Evolutionary conservation across 2,888 invertebrate genomes (phyloP).

Genomic region (Drosophila buzzatii): DNA sequence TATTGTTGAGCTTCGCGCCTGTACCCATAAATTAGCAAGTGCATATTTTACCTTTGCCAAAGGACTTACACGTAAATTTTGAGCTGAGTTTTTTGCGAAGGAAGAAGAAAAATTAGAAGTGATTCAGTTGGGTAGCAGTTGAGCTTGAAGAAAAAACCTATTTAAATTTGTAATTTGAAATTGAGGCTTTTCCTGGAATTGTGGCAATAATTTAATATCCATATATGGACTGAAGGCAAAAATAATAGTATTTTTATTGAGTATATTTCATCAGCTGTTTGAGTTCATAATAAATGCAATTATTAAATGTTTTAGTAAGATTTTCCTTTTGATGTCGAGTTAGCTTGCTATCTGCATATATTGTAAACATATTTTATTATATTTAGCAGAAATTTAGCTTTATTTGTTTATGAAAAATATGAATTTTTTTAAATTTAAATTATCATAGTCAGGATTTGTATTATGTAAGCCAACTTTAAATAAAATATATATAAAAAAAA

Average conservation of each 20-base stretch:
- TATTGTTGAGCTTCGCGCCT: slow-evolving; percentile 52
- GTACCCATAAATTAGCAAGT: slow-evolving; percentile 45
- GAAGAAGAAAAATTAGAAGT: background rate
- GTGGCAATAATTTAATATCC: background rate
- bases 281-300: background rate
- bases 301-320: background rate
- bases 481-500: too few relatives aligned
- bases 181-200: background rate
- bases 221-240: background rate
- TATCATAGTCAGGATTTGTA: too few relatives aligned
- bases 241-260: background rate
- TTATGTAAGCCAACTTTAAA: too few relatives aligned
- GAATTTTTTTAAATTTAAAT: too few relatives aligned
- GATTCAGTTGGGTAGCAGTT: background rate
- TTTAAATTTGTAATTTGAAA: background rate
- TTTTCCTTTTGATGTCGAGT: background rate
- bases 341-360: background rate
- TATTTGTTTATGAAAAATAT: background rate
- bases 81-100: background rate
- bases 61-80: background rate
- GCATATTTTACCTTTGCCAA: slow-evolving; percentile 26
- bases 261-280: background rate
- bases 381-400: background rate
- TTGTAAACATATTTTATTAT: background rate
- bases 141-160: background rate